Evolutionary conservation across 2,888 invertebrate species (phyloP), one percentile per base, ranked within the genome.

Genomic region (Schizaphis graminum): DNA sequence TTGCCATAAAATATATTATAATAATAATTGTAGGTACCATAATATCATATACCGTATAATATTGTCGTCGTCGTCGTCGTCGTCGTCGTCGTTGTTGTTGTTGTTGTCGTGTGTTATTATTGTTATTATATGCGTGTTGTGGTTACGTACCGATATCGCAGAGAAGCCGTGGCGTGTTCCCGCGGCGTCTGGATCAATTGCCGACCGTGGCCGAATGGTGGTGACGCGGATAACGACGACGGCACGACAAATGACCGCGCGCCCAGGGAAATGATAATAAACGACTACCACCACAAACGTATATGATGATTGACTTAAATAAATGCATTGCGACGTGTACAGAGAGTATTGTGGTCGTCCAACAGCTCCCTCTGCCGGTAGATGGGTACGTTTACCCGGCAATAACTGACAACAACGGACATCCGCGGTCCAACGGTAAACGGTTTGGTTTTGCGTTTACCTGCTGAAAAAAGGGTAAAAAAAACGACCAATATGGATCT

Each of bases 291-390:
- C 77, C 35, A 35, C 77, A 44, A 57, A 91, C 92, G 92, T 49
- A 16, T 28, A 49, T 21, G 92, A 87, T 26, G 92, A 87, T 92
- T 87, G 92, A 92, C 86, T 49, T 47, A 47, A 47, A 61, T 61
- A 87, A 86, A 67, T 84, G 84, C 85, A 86, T 57, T 41, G 86
- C 53, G 53, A 61, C 57, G 91, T 47, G 86, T 86, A 13, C 44
- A 44, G 16, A 26, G 56, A 86, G 85, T 77, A 35, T 92, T 44
- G 56, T 86, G 77, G 35, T 35, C 41, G 61, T 53, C 67, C 44
- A 21, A 56, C 86, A 94, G 94, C 94, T 87, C 94, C 91, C 94
- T 94, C 94, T 94, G 94, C 61, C 91, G 94, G 77, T 77, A 35
- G 67, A 94, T 41, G 57, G 47, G 35, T 49, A 24, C 41, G 88